Evolutionary conservation across 2,113 vertebrate genomes (phyloP), one percentile per base, ranked within the genome.

Genomic region (Toxostoma redivivum): DNA sequence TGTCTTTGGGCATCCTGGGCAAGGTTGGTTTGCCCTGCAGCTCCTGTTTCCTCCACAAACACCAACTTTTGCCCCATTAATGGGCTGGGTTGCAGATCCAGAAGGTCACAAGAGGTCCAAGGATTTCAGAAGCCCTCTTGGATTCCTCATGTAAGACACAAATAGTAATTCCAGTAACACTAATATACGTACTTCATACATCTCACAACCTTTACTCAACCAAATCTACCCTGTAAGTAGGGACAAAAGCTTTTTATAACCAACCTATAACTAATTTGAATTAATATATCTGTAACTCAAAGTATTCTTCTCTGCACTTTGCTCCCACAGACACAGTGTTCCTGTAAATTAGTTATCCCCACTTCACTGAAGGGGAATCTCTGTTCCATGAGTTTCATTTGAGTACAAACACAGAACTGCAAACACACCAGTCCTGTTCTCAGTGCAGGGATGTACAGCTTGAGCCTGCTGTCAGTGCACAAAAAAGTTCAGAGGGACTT

Each of bases 171-270:
- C 61, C 69, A 58, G 23, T 58, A 30, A 71, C 66, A 86, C 8
- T 21, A 28, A 22, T 35, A 21, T 1, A 35, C 17, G 44, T 38
- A 72, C 23, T 31, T 50, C 25, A 5, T 7, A 21, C 0, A 0
- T 37, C 35, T 79, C 70, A 57, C 23, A 87, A 33, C 22, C 44
- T 66, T 94, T 70, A 45, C 16, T 61, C 22, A 28, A 77, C 4
- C 12, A 64, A 91, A 83, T 54, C 58, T 53, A 33, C 33, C 30
- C 9, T 47, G 5, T 24, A 76, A 74, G 12, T 27, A 78, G 44
- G 22, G 57, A 67, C 16, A 73, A 86, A 79, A 92, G 21, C 6
- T 60, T 82, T 82, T 70, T 82, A 85, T 82, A 85, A 67, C 20
- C 15, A 48, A 64, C 20, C 18, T 79, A 9, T 30, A 80, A 38